These are phyloP conservation scores for Cheilosia variabilis DNA, from an alignment of 2,888 invertebrate species.

Conservation along the genomic window DNA sequence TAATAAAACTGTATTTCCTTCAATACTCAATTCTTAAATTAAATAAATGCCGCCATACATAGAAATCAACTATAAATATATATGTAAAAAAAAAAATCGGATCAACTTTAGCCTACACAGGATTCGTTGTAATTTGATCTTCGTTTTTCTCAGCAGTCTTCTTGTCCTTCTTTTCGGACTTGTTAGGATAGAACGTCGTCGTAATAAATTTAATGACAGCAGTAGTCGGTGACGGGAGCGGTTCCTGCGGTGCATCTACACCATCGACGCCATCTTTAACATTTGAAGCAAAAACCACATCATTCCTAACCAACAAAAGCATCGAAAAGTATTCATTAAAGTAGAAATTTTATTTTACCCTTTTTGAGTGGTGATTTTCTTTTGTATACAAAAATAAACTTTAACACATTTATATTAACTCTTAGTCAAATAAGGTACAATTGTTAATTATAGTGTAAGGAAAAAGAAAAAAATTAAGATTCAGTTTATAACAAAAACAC, in stretches of 20 bases:
- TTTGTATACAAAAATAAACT: conserved; percentile 68
- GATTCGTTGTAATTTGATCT: background rate
- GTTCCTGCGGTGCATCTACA: background rate
- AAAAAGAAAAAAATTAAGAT: conserved; percentile 26
- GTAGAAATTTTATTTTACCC: conserved; percentile 37
- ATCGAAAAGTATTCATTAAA: conserved; percentile 13
- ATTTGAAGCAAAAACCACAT: background rate
- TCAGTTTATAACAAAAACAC: conserved; percentile 6
- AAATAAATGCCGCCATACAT: conserved; percentile 18
- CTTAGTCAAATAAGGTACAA: conserved; percentile 62
- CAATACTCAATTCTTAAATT: background rate
- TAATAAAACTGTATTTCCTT: background rate
- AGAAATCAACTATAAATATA: background rate
- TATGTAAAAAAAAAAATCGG: conserved; percentile 1
- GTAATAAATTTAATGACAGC: conserved; percentile 57
- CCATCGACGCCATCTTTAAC: background rate
- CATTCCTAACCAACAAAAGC: conserved; percentile 35
- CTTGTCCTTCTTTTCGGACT: background rate
- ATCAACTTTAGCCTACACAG: conserved; percentile 4
- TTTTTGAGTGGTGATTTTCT: conserved; percentile 22
- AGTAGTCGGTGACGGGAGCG: background rate
- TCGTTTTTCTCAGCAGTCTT: background rate
- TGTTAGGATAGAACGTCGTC: conserved; percentile 56
- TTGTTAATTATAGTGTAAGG: background rate
- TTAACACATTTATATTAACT: conserved; percentile 41